These are phyloP conservation scores for Parazoanthus atlanticus DNA, from an alignment of 92 coral and sea anemone species.

Conservation along the genomic window DNA sequence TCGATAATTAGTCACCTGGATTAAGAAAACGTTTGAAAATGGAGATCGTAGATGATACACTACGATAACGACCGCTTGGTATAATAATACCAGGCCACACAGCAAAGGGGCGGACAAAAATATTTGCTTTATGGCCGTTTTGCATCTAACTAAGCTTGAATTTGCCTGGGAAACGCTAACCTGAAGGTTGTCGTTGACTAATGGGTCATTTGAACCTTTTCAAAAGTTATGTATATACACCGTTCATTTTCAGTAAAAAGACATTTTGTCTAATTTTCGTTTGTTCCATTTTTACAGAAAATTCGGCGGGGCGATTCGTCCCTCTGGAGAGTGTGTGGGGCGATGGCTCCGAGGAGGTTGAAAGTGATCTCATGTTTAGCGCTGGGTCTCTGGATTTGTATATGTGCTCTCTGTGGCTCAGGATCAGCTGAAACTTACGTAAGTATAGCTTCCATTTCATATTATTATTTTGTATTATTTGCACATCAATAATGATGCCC, in stretches of 20 bases:
- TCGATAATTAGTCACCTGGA: background rate
- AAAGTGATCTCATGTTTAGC: conserved; percentile 19
- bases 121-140: conserved; percentile 10
- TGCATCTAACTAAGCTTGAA: background rate
- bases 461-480: background rate
- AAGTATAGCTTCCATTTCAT: background rate
- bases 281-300: background rate
- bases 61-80: background rate
- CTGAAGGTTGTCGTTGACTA: background rate
- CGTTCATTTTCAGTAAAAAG: background rate
- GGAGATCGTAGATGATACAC: background rate
- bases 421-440: conserved; percentile 16
- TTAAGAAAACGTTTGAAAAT: background rate
- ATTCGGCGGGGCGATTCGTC: conserved; percentile 31
- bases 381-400: conserved; percentile 18
- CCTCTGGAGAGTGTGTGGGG: conserved; percentile 31
- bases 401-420: background rate
- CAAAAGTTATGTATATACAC: background rate
- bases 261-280: background rate
- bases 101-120: conserved; percentile 29
- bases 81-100: background rate
- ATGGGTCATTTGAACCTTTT: background rate
- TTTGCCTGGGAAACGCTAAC: background rate
- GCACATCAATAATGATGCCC: background rate
- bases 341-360: conserved; percentile 29